phyloP scores from a whole-genome alignment of 2,113 vertebrate genomes.

The Bufo gargarizans region DNA sequence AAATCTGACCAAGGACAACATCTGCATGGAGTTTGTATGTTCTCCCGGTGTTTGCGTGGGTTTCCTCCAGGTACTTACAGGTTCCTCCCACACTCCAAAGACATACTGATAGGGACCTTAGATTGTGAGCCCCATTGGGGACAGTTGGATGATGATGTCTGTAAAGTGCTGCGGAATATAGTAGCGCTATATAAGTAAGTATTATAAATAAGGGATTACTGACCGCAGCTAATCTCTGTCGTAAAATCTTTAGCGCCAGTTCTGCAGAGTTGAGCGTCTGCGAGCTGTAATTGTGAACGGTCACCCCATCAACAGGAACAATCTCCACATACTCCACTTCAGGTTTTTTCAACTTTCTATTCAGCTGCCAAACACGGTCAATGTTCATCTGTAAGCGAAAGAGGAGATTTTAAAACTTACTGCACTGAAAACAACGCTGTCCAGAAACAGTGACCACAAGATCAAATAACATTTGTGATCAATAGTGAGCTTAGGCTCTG shows the following conservation, averaged over 20 bases:
- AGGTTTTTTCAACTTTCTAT: slow-evolving; percentile 57
- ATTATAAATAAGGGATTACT: not conserved
- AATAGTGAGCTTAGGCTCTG: not conserved
- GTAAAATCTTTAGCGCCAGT: slow-evolving; percentile 68
- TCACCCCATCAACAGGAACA: slow-evolving; percentile 38
- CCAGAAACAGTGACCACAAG: not conserved
- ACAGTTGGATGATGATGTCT: no score
- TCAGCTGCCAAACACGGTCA: slow-evolving; percentile 56
- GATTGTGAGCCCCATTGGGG: no score
- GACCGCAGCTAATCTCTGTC: slow-evolving; percentile 75
- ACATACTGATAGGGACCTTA: no score
- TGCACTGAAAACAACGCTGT: not conserved
- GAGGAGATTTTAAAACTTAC: not conserved
- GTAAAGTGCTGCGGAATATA: no score
- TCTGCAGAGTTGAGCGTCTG: slow-evolving; percentile 76
- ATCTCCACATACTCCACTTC: slow-evolving; percentile 59
- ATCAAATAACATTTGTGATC: not conserved
- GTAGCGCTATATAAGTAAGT: no score
- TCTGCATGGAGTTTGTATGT: no score
- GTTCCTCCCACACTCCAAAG: not conserved
- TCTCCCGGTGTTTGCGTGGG: no score
- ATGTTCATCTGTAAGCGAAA: slow-evolving; percentile 73
- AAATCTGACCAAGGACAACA: no score
- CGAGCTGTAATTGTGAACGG: slow-evolving; percentile 75
- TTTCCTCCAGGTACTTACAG: no score